Base-by-base conservation (phyloP, 1,140 invertebrate species). In the Neodiprion virginianus region DNA sequence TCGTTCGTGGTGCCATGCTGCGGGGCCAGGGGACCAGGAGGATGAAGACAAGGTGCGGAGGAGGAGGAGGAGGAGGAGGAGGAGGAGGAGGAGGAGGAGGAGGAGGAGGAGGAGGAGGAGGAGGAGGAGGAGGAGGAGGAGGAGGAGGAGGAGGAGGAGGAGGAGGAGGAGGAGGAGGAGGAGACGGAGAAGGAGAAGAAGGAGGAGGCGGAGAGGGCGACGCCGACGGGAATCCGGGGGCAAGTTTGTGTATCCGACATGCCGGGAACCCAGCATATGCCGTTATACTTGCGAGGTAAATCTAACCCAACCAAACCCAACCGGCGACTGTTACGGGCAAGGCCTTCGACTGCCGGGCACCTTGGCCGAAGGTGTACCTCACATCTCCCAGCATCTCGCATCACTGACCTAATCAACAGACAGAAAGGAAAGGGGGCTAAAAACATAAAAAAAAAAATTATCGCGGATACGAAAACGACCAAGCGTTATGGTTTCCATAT, bases 311-410 rank as follows among this genome's bases (percentile, higher is more conserved):
- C 53, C 53, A 61, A 61, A 61, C 53, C 53, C 11, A 61, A 8
- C 5, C 53, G 11, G 53, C 11, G 11, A 14, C 53, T 61, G 53
- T 61, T 14, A 12, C 53, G 53, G 8, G n/a, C 53, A 61, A 61
- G 53, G 53, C n/a, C 53, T 40, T 61, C 53, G 53, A 61, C 53
- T 2, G n/a, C 5, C 53, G 8, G n/a, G 11, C 53, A 61, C 53
- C 53, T 61, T 61, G 53, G n/a, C 11, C 53, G n/a, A 61, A 61
- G 53, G n/a, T 61, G 11, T 61, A 61, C 53, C 53, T 61, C n/a
- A 8, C 53, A 14, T 61, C 53, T 61, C 53, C n/a, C 53, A 17
- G 53, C n/a, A 12, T 61, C 53, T 61, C 53, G 53, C 53, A 61
- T 61, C 53, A 61, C 53, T 61, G 53, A 61, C 53, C 53, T 61